A percentile compares a stretch with the other conserved stretches of the same genome.
phyloP scores from a whole-genome alignment of 92 coral and sea anemone species.

The Bergia puertoricense region DNA sequence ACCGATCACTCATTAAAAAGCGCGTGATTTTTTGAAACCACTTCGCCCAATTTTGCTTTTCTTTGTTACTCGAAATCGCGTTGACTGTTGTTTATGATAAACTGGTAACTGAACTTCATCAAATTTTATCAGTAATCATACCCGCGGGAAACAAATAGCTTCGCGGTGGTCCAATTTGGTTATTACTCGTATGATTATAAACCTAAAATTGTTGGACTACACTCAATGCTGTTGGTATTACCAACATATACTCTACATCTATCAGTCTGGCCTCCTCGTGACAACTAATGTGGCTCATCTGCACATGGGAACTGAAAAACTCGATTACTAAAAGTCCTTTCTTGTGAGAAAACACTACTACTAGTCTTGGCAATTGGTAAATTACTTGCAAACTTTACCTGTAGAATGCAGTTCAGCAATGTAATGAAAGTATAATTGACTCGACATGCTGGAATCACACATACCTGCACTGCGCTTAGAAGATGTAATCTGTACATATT shows the following conservation, averaged over 20 bases:
- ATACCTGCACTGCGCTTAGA: slow-evolving; percentile 85
- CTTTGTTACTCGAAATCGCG: no score
- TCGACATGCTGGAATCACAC: not conserved
- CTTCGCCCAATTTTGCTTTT: no score
- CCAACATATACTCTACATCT: not conserved
- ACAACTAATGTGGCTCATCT: not conserved
- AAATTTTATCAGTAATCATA: no score
- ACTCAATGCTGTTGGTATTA: not conserved
- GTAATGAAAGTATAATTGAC: not conserved
- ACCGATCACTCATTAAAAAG: no score
- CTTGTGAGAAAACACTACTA: not conserved
- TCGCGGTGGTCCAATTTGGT: not conserved
- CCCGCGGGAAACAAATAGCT: no score
- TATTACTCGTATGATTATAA: not conserved
- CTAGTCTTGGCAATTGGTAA: not conserved
- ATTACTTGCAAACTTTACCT: no score
- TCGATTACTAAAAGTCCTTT: no score
- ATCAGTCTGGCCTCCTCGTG: no score
- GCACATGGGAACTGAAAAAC: not conserved
- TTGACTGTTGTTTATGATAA: no score
- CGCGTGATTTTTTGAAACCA: no score
- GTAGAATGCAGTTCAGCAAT: not conserved
- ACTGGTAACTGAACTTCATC: no score
- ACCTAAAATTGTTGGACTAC: not conserved
- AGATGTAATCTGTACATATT: slow-evolving; percentile 89